Conservation (phyloP, 2,797 vertebrate species). For the Myotis daubentonii region DNA sequence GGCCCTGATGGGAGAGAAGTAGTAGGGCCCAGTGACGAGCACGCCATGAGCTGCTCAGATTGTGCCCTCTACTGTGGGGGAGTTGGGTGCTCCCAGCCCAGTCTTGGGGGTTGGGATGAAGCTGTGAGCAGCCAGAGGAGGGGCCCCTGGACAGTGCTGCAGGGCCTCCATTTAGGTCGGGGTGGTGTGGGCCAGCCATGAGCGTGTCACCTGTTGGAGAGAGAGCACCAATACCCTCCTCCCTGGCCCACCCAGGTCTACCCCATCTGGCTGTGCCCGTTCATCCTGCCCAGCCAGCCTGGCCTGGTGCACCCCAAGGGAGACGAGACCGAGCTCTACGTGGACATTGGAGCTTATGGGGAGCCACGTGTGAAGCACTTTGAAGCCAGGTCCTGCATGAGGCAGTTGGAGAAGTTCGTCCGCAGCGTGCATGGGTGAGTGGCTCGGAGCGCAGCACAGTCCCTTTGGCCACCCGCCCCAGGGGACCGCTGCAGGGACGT, state of each 20-base stretch:
- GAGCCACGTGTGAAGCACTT: conserved; percentile 96
- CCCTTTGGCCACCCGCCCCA: not conserved
- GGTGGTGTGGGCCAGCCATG: too few species aligned
- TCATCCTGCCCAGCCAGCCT: conserved; percentile 92
- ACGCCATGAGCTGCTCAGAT: fast-evolving
- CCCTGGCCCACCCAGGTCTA: conserved; percentile 90
- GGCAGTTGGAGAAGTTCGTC: conserved; percentile 97
- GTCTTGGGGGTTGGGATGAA: not conserved
- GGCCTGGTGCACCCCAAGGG: conserved; percentile 98
- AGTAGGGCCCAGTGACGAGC: not conserved
- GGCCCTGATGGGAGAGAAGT: not conserved
- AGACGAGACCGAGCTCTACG: conserved; percentile 93
- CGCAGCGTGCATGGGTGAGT: conserved; percentile 95
- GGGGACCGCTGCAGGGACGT: not conserved
- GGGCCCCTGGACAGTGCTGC: not conserved
- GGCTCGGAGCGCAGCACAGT: fast-evolving
- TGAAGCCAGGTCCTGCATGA: conserved; percentile 92
- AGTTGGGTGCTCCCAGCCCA: not conserved
- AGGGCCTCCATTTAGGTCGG: not conserved
- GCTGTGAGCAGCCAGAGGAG: not conserved
- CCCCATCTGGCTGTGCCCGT: conserved; percentile 97
- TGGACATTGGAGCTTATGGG: conserved; percentile 97
- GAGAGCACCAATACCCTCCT: not conserved
- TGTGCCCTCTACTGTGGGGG: not conserved
- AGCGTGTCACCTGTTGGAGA: not conserved